Conservation (phyloP, 2,888 invertebrate species). For the Phania funesta region DNA sequence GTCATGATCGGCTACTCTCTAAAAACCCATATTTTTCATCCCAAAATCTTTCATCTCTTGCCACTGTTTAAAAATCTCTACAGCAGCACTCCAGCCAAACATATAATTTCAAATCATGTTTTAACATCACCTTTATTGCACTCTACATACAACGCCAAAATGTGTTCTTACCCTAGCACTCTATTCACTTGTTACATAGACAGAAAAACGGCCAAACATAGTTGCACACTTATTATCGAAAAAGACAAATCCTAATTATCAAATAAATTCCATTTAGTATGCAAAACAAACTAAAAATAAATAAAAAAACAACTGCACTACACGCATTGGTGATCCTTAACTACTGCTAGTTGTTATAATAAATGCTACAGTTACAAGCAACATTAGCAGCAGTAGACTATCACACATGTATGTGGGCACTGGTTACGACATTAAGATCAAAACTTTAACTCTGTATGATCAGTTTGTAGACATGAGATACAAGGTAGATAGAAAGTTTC, state of each 20-base stretch:
- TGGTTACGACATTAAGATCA: slow-evolving; percentile 27
- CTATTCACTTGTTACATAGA: slow-evolving; percentile 30
- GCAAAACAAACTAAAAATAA: slow-evolving; percentile 62
- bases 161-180: slow-evolving; percentile 30
- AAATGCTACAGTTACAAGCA: slow-evolving; percentile 26
- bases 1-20: too few relatives aligned
- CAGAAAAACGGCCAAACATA: slow-evolving; percentile 1
- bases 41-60: background rate
- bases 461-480: slow-evolving; percentile 52
- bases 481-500: slow-evolving; percentile 55
- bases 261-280: slow-evolving; percentile 78
- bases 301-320: slow-evolving; percentile 12
- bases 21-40: too few relatives aligned
- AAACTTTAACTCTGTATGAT: slow-evolving; percentile 44
- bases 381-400: background rate
- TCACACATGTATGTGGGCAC: slow-evolving; percentile 9
- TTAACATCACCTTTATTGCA: slow-evolving; percentile 64
- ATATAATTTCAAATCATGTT: slow-evolving; percentile 62
- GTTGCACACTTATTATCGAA: slow-evolving; percentile 64
- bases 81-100: slow-evolving; percentile 14
- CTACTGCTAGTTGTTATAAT: slow-evolving; percentile 1
- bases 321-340: slow-evolving; percentile 51
- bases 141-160: slow-evolving; percentile 49
- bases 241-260: slow-evolving; percentile 79
- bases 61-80: slow-evolving; percentile 23